phyloP scores from a whole-genome alignment of 92 coral and sea anemone species.

The Porites divaricata region DNA sequence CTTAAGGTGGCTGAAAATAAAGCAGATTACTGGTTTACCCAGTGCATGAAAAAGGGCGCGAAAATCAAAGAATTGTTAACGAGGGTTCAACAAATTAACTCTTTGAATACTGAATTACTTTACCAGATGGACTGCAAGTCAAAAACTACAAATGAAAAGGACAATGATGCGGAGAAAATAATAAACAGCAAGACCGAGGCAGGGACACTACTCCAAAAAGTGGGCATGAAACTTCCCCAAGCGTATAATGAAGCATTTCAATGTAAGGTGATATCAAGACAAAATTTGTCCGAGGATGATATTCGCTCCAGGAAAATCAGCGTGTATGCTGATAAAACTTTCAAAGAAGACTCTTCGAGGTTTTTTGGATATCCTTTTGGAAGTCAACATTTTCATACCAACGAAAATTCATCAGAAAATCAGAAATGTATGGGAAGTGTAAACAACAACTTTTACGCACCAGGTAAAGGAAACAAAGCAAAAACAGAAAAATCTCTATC shows the following conservation, averaged over 20 bases:
- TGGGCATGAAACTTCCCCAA: constrained; percentile 10
- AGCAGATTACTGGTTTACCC: constrained; percentile 4
- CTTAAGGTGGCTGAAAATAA: neutral
- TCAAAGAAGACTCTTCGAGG: neutral
- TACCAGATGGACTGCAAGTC: constrained; percentile 8
- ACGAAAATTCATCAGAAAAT: neutral
- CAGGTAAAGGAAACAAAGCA: neutral
- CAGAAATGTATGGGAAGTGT: neutral
- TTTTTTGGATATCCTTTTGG: neutral
- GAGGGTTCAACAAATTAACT: neutral
- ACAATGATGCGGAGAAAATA: constrained; percentile 11
- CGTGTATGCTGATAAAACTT: neutral
- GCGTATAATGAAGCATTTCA: constrained; percentile 10
- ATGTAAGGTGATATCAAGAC: neutral
- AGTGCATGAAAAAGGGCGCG: neutral
- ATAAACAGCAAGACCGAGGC: constrained; percentile 14
- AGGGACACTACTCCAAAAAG: constrained; percentile 3
- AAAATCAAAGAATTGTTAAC: constrained; percentile 11
- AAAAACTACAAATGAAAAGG: constrained; percentile 14
- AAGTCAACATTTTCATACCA: neutral
- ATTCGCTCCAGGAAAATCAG: neutral
- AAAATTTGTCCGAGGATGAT: neutral
- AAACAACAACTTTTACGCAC: neutral
- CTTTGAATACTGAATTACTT: constrained; percentile 16
- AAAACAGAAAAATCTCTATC: too few relatives aligned